phyloP scores from a whole-genome alignment of 23 tunicate genomes.

The Halocynthia roretzi region DNA sequence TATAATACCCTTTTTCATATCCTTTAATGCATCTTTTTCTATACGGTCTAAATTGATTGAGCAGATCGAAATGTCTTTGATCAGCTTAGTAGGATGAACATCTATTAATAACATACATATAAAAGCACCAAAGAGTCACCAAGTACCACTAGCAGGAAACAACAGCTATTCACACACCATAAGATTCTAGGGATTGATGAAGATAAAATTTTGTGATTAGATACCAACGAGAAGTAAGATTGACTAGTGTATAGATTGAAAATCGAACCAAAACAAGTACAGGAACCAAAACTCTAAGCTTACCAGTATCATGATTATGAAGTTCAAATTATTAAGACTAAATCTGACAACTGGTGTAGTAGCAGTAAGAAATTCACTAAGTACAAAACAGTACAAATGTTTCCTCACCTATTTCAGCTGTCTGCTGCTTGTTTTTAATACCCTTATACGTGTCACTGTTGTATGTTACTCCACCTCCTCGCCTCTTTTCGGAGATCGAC shows the following conservation, averaged over 20 bases:
- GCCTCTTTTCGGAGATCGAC: constrained; percentile 77
- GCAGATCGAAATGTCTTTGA: constrained; percentile 8
- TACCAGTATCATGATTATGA: too few relatives aligned
- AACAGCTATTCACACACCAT: background rate
- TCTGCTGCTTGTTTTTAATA: constrained; percentile 17
- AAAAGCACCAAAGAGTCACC: background rate
- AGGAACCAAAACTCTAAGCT: too few relatives aligned
- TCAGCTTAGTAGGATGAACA: constrained; percentile 14
- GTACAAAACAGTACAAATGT: too few relatives aligned
- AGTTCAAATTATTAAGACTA: too few relatives aligned
- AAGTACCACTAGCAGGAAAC: background rate
- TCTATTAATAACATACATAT: background rate
- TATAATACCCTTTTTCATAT: too few relatives aligned
- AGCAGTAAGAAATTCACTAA: too few relatives aligned
- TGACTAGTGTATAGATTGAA: too few relatives aligned
- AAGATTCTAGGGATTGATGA: background rate
- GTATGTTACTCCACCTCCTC: constrained; percentile 22
- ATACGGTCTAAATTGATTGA: constrained; percentile 2
- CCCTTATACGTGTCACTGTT: constrained; percentile 12
- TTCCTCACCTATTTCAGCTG: constrained; percentile 9
- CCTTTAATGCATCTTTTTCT: background rate
- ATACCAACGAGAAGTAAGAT: too few relatives aligned
- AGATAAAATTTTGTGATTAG: too few relatives aligned
- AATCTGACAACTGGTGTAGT: too few relatives aligned
- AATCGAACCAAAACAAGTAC: too few relatives aligned